Evolutionary conservation across 1,140 invertebrate species (phyloP).

Genomic region (Drosophila parabipectinata): DNA sequence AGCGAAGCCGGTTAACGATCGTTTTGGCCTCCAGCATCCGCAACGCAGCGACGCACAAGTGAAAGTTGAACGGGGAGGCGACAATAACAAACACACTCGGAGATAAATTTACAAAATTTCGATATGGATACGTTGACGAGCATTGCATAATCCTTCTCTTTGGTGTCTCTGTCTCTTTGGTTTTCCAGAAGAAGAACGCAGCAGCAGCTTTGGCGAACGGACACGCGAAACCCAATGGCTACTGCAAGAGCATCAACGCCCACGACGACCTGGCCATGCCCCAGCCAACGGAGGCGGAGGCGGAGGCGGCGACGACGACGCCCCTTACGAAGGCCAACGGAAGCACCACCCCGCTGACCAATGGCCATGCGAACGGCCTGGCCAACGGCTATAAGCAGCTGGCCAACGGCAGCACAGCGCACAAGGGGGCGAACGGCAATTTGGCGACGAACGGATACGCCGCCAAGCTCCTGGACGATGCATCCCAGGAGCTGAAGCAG

Average conservation of each 20-base stretch:
- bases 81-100: conserved; percentile 45
- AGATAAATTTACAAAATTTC: conserved; percentile 25
- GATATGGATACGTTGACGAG: conserved; percentile 4
- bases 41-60: conserved; percentile 47
- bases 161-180: neutral
- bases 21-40: conserved; percentile 29
- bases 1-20: conserved; percentile 68
- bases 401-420: conserved; percentile 45
- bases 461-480: conserved; percentile 65
- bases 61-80: conserved; percentile 65
- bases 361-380: conserved; percentile 64
- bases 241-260: conserved; percentile 76
- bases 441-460: conserved; percentile 51
- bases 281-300: conserved; percentile 36
- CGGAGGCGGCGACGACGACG: conserved; percentile 16
- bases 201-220: conserved; percentile 55
- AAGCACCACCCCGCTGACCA: conserved; percentile 39
- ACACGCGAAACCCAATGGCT: conserved; percentile 69
- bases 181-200: conserved; percentile 64
- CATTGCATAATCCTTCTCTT: neutral
- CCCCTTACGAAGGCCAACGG: conserved; percentile 56
- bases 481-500: conserved; percentile 74
- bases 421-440: conserved; percentile 39
- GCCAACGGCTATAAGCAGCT: conserved; percentile 65
- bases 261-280: conserved; percentile 72